A percentile compares a stretch with the other conserved stretches of the same genome.
These are phyloP conservation scores for Sphecodes monilicornis DNA, from an alignment of 2,888 invertebrate species.

Conservation along the genomic window DNA sequence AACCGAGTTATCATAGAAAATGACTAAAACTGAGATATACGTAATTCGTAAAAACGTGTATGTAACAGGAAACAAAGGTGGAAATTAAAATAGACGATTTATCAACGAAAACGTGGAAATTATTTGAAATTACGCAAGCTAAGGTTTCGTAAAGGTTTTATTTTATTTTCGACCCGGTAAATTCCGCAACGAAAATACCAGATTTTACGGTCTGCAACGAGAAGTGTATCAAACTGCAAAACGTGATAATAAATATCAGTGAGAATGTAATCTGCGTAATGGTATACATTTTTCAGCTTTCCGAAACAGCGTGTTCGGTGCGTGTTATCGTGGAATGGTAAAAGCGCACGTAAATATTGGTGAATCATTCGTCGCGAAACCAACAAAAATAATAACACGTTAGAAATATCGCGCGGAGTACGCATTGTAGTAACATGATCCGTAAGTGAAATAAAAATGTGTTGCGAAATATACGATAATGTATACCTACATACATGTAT, in stretches of 20 bases:
- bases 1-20: no score
- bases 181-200: background rate
- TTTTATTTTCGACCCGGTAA: background rate
- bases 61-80: no score
- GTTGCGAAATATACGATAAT: background rate
- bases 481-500: background rate
- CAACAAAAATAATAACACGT: slow-evolving; percentile 75
- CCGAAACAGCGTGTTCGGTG: background rate
- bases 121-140: background rate
- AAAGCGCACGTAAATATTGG: slow-evolving; percentile 27
- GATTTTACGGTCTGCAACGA: background rate
- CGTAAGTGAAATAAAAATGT: slow-evolving; percentile 20
- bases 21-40: background rate
- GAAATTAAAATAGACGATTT: background rate
- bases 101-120: background rate
- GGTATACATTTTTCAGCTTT: slow-evolving; percentile 13
- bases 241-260: slow-evolving; percentile 26
- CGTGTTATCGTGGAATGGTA: background rate
- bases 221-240: background rate
- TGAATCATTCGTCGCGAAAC: slow-evolving; percentile 1
- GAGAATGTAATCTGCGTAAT: slow-evolving; percentile 9
- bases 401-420: slow-evolving; percentile 68
- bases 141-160: slow-evolving; percentile 3
- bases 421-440: slow-evolving; percentile 11
- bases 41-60: background rate